Evolutionary conservation across 2,797 vertebrate genomes (phyloP).

Genomic region (Scolopax rusticola): DNA sequence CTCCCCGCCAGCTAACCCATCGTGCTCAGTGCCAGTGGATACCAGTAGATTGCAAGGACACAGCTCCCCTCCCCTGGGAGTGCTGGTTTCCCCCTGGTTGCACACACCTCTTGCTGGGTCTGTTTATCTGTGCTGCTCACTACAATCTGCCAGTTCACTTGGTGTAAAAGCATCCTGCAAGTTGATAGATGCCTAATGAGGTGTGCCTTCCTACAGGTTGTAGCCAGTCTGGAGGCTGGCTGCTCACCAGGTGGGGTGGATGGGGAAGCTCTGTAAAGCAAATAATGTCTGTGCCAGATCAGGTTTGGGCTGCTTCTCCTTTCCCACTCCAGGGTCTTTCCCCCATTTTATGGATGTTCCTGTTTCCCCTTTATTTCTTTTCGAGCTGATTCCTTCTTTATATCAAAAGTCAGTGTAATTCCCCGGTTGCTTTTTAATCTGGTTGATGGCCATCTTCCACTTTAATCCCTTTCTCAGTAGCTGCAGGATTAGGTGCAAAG

Average conservation of each 20-base stretch:
- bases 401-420: background rate
- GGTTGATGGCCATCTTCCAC: background rate
- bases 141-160: background rate
- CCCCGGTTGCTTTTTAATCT: background rate
- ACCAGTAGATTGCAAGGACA: background rate
- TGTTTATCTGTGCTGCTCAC: accelerated
- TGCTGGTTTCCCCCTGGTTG: background rate
- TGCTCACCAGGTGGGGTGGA: accelerated
- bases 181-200: too few species aligned
- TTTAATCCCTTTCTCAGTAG: background rate
- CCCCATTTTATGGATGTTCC: background rate
- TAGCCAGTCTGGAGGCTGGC: background rate
- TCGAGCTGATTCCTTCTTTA: background rate
- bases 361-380: background rate
- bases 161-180: background rate
- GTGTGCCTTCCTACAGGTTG: accelerated
- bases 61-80: background rate
- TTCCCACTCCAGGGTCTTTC: background rate
- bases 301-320: background rate
- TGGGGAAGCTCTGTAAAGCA: background rate
- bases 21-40: background rate
- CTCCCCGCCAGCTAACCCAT: accelerated
- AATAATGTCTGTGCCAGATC: background rate
- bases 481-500: background rate
- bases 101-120: background rate